These are phyloP conservation scores for Nyctereutes procyonoides DNA, from an alignment of 2,113 vertebrate genomes.

Conservation along the genomic window DNA sequence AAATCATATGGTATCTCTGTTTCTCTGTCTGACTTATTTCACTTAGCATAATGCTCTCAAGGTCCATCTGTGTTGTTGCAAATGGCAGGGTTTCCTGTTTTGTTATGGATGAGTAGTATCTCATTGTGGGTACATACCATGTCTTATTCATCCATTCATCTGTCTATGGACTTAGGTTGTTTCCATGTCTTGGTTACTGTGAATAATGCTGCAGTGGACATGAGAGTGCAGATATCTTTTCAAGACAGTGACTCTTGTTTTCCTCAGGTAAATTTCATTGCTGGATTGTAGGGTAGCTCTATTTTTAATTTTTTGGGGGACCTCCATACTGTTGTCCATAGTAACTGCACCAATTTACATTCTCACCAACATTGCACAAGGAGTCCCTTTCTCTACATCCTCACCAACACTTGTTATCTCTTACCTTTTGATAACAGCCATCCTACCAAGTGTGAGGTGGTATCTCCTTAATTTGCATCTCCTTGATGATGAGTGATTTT, in stretches of 20 bases:
- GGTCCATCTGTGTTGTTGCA: background rate
- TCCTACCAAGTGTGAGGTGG: background rate
- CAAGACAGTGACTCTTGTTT: background rate
- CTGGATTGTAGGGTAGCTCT: background rate
- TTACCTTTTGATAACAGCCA: too few species aligned
- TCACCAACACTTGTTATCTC: background rate
- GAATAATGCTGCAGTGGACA: background rate
- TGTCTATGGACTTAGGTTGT: too few species aligned
- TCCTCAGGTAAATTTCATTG: background rate
- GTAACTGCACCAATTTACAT: background rate
- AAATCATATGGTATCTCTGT: background rate
- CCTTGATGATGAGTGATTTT: background rate
- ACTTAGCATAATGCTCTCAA: background rate
- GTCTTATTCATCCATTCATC: background rate
- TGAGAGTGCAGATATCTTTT: background rate
- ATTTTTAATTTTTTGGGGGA: background rate
- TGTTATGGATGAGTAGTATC: too few species aligned
- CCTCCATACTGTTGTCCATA: background rate
- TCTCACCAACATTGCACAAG: background rate
- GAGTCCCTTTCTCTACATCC: background rate
- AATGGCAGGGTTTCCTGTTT: background rate
- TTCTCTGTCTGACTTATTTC: background rate
- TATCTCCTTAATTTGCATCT: background rate
- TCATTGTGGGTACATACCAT: background rate
- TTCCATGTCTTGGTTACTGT: background rate